These are phyloP conservation scores for Altica lythri DNA, from an alignment of 2,888 invertebrate species.

Conservation along the genomic window DNA sequence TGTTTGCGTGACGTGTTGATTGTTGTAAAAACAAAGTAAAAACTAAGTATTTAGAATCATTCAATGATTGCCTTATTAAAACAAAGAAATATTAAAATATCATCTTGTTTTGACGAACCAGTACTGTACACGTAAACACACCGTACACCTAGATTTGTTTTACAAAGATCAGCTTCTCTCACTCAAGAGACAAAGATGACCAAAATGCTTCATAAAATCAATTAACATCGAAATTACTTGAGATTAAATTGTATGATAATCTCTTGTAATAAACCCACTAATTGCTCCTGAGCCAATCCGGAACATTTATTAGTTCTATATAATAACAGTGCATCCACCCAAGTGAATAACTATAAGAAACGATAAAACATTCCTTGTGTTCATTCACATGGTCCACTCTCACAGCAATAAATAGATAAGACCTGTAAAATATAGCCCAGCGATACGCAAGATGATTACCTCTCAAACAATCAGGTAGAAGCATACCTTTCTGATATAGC, in stretches of 20 bases:
- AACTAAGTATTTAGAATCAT: too few species aligned
- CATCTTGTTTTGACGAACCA: too few species aligned
- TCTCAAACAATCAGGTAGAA: constrained; percentile 44
- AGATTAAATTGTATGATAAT: constrained; percentile 56
- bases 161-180: background rate
- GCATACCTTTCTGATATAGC: constrained; percentile 17
- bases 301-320: constrained; percentile 53
- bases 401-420: constrained; percentile 54
- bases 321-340: constrained; percentile 46
- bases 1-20: too few species aligned
- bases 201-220: constrained; percentile 49
- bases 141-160: too few species aligned
- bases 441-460: constrained; percentile 47
- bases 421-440: constrained; percentile 51
- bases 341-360: constrained; percentile 15
- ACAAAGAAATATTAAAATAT: too few species aligned
- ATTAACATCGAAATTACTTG: constrained; percentile 55
- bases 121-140: too few species aligned
- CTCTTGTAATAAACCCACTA: constrained; percentile 56
- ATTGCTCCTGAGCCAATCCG: constrained; percentile 54
- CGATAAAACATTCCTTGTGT: too few species aligned
- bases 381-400: constrained; percentile 38
- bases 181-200: constrained; percentile 3
- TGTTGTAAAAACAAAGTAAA: too few species aligned
- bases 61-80: too few species aligned